Evolutionary conservation across 2,797 vertebrate species (phyloP).

Genomic region (Loriculus beryllinus): DNA sequence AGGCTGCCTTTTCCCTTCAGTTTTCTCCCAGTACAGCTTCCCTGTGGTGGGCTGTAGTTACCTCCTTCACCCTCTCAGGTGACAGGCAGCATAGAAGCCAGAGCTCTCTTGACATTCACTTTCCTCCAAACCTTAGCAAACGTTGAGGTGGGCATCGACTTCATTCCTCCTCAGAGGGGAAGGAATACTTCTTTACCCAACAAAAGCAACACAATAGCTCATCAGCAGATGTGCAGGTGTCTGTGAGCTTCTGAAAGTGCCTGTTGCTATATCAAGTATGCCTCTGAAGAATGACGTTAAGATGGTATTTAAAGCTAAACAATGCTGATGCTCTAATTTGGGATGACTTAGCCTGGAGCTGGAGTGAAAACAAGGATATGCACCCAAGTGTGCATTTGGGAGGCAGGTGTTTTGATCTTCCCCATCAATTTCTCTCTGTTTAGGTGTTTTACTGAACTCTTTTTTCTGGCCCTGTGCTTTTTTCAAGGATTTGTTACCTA

Average conservation of each 20-base stretch:
- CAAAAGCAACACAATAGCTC: background rate
- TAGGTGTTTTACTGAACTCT: background rate
- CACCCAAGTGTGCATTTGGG: background rate
- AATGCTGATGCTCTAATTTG: background rate
- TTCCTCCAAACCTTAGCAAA: background rate
- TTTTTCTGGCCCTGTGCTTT: background rate
- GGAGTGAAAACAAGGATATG: background rate
- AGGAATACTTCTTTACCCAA: background rate
- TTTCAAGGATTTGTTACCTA: background rate
- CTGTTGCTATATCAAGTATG: background rate
- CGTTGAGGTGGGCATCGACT: fast-evolving
- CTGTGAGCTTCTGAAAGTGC: background rate
- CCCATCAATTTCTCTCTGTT: background rate
- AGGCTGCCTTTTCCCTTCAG: background rate
- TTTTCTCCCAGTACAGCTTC: background rate
- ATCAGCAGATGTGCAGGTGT: background rate
- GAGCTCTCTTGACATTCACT: background rate
- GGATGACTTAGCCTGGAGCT: background rate
- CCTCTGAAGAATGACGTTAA: background rate
- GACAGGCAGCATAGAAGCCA: fast-evolving
- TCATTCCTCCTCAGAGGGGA: background rate
- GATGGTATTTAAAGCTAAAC: background rate
- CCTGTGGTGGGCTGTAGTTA: background rate
- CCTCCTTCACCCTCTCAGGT: fast-evolving
- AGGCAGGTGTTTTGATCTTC: background rate